phyloP scores from a whole-genome alignment of 2,888 invertebrate species.

The Tetramorium bicarinatum region DNA sequence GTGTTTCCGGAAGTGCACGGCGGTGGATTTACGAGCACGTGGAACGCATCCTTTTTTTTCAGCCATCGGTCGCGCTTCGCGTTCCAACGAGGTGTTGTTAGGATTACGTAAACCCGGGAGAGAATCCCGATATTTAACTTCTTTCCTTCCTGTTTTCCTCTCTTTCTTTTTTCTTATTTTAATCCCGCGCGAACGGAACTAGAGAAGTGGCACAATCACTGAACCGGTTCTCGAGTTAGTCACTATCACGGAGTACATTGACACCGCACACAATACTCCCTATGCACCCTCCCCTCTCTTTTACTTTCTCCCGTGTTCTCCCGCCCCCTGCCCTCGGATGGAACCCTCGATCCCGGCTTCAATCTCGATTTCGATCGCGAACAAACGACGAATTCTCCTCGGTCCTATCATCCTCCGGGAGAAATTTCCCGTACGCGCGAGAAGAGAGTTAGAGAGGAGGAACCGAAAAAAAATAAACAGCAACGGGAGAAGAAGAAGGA shows the following conservation, averaged over 20 bases:
- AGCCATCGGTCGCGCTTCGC: not conserved
- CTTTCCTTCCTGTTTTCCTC: not conserved
- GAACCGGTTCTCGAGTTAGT: conserved; percentile 57
- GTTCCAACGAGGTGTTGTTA: not conserved
- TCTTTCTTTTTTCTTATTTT: not conserved
- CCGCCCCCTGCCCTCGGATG: not conserved
- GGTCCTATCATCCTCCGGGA: conserved; percentile 12
- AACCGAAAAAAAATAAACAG: not conserved
- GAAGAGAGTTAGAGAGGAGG: not conserved
- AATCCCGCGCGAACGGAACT: conserved; percentile 41
- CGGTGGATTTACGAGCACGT: conserved; percentile 7
- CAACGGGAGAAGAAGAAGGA: not conserved
- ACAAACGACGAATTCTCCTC: conserved; percentile 31
- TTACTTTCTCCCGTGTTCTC: conserved; percentile 58
- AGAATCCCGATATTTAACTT: conserved; percentile 15
- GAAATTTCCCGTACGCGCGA: conserved; percentile 27
- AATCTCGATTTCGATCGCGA: conserved; percentile 1
- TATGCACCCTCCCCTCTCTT: conserved; percentile 46
- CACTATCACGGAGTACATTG: conserved; percentile 53
- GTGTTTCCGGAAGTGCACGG: not conserved
- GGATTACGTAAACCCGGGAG: conserved; percentile 9
- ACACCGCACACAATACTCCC: conserved; percentile 48
- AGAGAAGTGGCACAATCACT: conserved; percentile 60
- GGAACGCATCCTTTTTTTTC: conserved; percentile 4
- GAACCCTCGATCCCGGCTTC: conserved; percentile 48